A percentile compares a stretch with the other conserved stretches of the same genome.
Conservation (phyloP, 1,140 invertebrate genomes). For the Maconellicoccus hirsutus region DNA sequence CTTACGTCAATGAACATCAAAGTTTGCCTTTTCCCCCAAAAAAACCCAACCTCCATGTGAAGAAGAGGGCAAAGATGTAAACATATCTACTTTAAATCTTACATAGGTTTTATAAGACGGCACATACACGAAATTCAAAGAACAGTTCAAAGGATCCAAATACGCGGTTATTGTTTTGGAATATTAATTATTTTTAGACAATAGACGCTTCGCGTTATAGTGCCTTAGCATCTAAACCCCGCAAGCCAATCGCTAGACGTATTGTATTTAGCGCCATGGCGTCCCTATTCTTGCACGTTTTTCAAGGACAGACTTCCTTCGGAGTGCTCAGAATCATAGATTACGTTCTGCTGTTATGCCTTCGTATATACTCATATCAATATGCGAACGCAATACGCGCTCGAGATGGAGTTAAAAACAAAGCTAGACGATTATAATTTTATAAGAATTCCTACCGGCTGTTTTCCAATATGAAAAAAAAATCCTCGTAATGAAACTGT, state of each 20-base stretch:
- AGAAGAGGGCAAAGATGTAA: too few relatives aligned
- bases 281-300: conserved; percentile 2
- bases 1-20: too few relatives aligned
- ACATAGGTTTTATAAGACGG: background rate
- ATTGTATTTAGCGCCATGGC: conserved; percentile 2
- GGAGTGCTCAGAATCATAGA: background rate
- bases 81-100: too few relatives aligned
- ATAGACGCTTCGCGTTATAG: background rate
- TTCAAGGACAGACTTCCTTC: conserved; percentile 7
- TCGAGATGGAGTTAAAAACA: too few relatives aligned
- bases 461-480: background rate
- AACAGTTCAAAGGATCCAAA: conserved; percentile 4
- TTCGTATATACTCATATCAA: too few relatives aligned
- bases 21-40: too few relatives aligned
- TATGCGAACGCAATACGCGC: too few relatives aligned
- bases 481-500: too few relatives aligned
- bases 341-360: background rate
- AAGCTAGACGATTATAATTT: background rate
- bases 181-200: background rate
- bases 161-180: background rate
- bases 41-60: too few relatives aligned
- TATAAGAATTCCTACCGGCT: conserved; percentile 3
- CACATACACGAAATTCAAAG: background rate
- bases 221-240: background rate
- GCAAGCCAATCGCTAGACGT: background rate